Base-by-base conservation (phyloP, 2,888 invertebrate genomes). In the Dasysyrphus albostriatus region DNA sequence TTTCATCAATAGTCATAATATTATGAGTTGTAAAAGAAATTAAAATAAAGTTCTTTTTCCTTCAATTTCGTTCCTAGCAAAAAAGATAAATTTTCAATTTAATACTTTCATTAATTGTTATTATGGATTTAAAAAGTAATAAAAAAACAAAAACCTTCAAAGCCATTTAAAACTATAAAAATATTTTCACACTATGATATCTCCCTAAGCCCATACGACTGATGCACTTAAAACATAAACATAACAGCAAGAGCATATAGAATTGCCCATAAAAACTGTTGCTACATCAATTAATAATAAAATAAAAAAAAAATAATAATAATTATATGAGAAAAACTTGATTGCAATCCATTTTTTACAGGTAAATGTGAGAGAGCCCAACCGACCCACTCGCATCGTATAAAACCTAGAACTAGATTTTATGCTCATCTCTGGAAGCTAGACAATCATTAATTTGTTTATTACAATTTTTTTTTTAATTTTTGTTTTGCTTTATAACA, bases 241-340 rank as follows among this genome's bases (percentile, higher is more conserved):
- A 44, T 59, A 37, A 24, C n/a, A 14, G 32, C 54, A 56, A 47
- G 65, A 78, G 34, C 34, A 49, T 42, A 47, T 47, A 54, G 32
- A 80, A 81, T 77, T 76, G 72, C 47, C 34, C 32, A 59, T 61
- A 73, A 77, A 73, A 81, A 81, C 81, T 59, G 73, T 77, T 85
- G 24, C 51, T 42, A n/a, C 58, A 61, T 47, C 76, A 77, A 81
- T 77, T 76, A 67, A 65, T 67, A 24, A 24, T 14, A 54, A 29
- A 10, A 54, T 3, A 14, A 32, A 69, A 44, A 44, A 78, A 69
- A 42, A 14, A 34, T 29, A 19, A 19, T 29, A 29, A 54, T 0
- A 3, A 24, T 24, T 12, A 10, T 34, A 34, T 56, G 44, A 14
- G n/a, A 61, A 37, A 47, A 61, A 19, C 37, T 44, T 74, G 61